These are phyloP conservation scores for Phortica variegata DNA, from an alignment of 1,140 invertebrate species.

Conservation along the genomic window DNA sequence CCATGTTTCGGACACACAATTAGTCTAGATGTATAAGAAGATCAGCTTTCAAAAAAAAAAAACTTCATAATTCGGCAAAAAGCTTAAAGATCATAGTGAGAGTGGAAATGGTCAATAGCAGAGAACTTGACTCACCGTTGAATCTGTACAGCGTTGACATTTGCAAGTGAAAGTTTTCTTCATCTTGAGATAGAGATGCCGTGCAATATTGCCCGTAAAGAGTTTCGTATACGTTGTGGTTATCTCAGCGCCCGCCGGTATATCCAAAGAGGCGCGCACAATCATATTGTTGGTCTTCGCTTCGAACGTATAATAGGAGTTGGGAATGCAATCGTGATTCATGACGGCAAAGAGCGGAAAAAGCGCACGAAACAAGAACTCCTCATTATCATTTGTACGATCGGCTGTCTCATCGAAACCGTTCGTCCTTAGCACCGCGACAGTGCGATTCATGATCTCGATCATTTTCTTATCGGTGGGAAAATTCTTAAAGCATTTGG, in stretches of 20 bases:
- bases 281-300: conserved; percentile 62
- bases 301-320: conserved; percentile 70
- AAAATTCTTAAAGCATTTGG: conserved; percentile 61
- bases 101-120: too few species aligned
- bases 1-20: too few species aligned
- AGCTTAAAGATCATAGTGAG: too few species aligned
- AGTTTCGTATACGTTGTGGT: conserved; percentile 73
- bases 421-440: conserved; percentile 70
- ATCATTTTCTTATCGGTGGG: conserved; percentile 57
- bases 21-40: too few species aligned
- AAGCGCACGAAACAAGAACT: conserved; percentile 66
- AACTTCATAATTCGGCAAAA: too few species aligned
- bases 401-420: conserved; percentile 67
- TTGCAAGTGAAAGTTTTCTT: conserved; percentile 76
- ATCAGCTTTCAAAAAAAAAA: too few species aligned
- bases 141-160: conserved; percentile 71
- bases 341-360: conserved; percentile 73
- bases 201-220: conserved; percentile 69
- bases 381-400: conserved; percentile 58
- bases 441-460: conserved; percentile 57
- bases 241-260: conserved; percentile 68
- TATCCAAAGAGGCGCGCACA: conserved; percentile 67
- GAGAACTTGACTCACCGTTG: conserved; percentile 64
- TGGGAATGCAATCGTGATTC: conserved; percentile 76
- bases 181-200: conserved; percentile 66